These are phyloP conservation scores for Myathropa florea DNA, from an alignment of 2,888 invertebrate genomes.

Conservation along the genomic window DNA sequence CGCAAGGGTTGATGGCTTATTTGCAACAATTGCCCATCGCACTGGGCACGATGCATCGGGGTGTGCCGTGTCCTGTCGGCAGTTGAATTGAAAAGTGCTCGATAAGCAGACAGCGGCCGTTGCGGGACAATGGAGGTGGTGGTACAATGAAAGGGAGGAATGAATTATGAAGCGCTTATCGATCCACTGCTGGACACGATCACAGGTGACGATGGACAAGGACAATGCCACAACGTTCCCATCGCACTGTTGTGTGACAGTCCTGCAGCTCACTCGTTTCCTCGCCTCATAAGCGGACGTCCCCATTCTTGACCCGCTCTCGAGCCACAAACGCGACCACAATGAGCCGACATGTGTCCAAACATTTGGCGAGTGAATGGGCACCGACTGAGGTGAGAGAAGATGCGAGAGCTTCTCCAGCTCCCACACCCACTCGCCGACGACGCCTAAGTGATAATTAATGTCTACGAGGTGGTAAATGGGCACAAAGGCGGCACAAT, in stretches of 20 bases:
- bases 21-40: slow-evolving; percentile 62
- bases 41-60: background rate
- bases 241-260: background rate
- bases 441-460: slow-evolving; percentile 43
- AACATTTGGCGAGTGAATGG: slow-evolving; percentile 29
- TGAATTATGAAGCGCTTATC: slow-evolving; percentile 58
- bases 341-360: slow-evolving; percentile 45
- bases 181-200: slow-evolving; percentile 36
- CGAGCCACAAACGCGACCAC: slow-evolving; percentile 22
- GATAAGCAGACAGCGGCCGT: background rate
- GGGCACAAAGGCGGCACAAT: slow-evolving; percentile 14
- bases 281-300: background rate
- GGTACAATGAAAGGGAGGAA: slow-evolving; percentile 33
- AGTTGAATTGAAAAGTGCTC: background rate
- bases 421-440: too few relatives aligned
- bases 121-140: too few relatives aligned
- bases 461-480: slow-evolving; percentile 31
- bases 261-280: background rate
- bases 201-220: slow-evolving; percentile 61
- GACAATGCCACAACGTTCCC: slow-evolving; percentile 52
- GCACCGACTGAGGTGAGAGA: background rate
- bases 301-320: background rate
- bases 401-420: slow-evolving; percentile 15
- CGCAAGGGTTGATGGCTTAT: slow-evolving; percentile 67
- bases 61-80: background rate